Base-by-base conservation (phyloP, 2,888 invertebrate genomes). In the Salpingus planirostris region DNA sequence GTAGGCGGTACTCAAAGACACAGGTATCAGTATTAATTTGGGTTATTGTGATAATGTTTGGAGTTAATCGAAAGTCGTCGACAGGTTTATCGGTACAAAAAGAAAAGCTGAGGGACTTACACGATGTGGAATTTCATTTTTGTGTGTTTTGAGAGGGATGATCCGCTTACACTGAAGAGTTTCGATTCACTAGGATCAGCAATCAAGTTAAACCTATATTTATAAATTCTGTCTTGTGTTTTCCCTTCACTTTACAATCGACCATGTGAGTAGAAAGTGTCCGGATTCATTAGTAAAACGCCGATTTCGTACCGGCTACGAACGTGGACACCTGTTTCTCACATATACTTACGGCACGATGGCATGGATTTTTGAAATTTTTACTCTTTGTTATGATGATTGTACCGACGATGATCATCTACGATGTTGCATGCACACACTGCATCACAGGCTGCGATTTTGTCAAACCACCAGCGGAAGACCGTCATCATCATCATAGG, bases 211-310 rank as follows among this genome's bases (percentile, higher is more conserved):
- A 49, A 59, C 59, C 53, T 54, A 59, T 59, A 60, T 62, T 60
- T 62, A 62, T 62, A 60, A 62, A 62, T 59, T 62, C 58, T 54
- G 51, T 49, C 46, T 52, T 53, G 46, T 53, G 54, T 54, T 59
- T 60, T 59, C 62, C 62, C 60, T 62, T 62, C 62, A 62, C 62
- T 62, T 59, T 60, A 51, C 57, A 59, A 54, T 54, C 46, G 57
- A 38, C 49, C 61, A 57, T 39, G 40, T 39, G 29, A 40, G 40
- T 47, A 46, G 47, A 49, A 47, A 47, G 47, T 48, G 26, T 35
- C 21, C 15, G n/a, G 13, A 6, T 31, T 30, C 8, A 30, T 15
- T 18, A 13, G 10, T 15, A 26, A 31, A 13, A 14, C 11, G n/a
- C 11, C 21, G 27, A 27, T 26, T 35, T 35, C 27, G 10, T 11